Evolutionary conservation across 2,888 invertebrate genomes (phyloP).

Genomic region (Ophioninae sp.): DNA sequence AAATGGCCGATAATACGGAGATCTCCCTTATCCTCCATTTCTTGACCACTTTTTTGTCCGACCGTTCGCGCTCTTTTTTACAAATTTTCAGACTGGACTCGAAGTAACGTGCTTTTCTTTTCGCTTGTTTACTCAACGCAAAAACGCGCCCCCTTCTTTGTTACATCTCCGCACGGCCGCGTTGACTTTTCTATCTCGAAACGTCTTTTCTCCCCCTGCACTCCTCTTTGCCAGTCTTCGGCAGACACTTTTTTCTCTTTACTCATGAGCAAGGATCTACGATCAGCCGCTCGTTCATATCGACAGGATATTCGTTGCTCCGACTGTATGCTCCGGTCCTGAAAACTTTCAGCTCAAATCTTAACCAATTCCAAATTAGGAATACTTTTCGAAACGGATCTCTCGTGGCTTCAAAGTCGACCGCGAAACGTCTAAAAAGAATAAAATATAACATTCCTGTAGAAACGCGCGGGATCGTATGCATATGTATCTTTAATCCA

Average conservation of each 20-base stretch:
- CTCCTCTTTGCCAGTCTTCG: neutral
- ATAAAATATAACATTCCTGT: neutral
- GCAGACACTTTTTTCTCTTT: neutral
- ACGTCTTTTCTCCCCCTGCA: conserved; percentile 13
- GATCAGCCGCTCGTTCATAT: conserved; percentile 67
- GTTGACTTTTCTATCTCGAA: conserved; percentile 42
- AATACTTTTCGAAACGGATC: neutral
- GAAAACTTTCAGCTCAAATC: neutral
- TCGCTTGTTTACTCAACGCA: neutral
- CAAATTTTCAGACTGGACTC: neutral
- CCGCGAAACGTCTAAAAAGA: neutral
- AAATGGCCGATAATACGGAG: conserved; percentile 33
- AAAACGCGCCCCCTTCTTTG: neutral
- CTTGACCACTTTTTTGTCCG: neutral
- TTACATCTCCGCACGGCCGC: conserved; percentile 46
- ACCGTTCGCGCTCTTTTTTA: neutral
- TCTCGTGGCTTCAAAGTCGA: too few species aligned
- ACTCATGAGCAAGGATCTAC: conserved; percentile 12
- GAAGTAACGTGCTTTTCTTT: neutral
- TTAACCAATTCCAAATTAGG: neutral
- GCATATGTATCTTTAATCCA: neutral
- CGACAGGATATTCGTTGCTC: conserved; percentile 62
- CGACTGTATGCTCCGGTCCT: conserved; percentile 11
- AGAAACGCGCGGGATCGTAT: neutral
- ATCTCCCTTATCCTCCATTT: neutral